These are phyloP conservation scores for Novumbra hubbsi DNA, from an alignment of 2,797 vertebrate genomes.

Conservation along the genomic window DNA sequence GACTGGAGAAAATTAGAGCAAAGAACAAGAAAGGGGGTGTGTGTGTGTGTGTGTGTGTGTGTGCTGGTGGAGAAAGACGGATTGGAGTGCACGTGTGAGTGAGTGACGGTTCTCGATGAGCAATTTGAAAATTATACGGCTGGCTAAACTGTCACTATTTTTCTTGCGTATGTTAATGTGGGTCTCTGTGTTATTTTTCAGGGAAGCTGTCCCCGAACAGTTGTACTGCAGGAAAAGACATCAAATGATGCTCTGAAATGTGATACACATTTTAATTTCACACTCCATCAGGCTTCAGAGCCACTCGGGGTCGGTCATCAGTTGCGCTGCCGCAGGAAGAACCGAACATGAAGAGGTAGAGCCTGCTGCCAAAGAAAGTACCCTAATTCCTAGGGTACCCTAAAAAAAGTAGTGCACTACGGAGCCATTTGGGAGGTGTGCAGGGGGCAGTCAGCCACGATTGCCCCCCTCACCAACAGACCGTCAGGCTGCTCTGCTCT, in stretches of 20 bases:
- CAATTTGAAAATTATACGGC: slow-evolving; percentile 57
- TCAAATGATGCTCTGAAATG: slow-evolving; percentile 86
- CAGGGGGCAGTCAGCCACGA: slow-evolving; percentile 51
- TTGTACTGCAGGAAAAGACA: slow-evolving; percentile 71
- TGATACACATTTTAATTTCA: slow-evolving; percentile 99
- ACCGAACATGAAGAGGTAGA: slow-evolving; percentile 61
- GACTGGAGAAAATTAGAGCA: not conserved
- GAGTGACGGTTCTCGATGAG: slow-evolving; percentile 26
- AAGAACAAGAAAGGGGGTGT: not conserved
- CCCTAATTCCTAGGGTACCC: not conserved
- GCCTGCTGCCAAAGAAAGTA: not conserved
- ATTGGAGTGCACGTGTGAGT: slow-evolving; percentile 2
- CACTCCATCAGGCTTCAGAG: slow-evolving; percentile 94
- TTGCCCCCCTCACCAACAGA: slow-evolving; percentile 62
- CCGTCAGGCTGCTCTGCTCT: not conserved
- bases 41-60: not conserved
- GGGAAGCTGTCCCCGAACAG: slow-evolving; percentile 58
- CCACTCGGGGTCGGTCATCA: slow-evolving; percentile 50
- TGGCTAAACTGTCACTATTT: slow-evolving; percentile 64
- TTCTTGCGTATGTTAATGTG: slow-evolving; percentile 65
- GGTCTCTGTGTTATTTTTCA: slow-evolving; percentile 54
- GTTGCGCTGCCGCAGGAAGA: not conserved
- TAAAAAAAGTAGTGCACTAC: not conserved
- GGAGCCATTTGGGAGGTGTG: not conserved
- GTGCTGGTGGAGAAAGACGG: not conserved